Percentiles rank a stretch among this genome's conserved stretches.
Evolutionary conservation across 2,797 vertebrate species (phyloP).

Genomic region (Phaenicophaeus curvirostris): DNA sequence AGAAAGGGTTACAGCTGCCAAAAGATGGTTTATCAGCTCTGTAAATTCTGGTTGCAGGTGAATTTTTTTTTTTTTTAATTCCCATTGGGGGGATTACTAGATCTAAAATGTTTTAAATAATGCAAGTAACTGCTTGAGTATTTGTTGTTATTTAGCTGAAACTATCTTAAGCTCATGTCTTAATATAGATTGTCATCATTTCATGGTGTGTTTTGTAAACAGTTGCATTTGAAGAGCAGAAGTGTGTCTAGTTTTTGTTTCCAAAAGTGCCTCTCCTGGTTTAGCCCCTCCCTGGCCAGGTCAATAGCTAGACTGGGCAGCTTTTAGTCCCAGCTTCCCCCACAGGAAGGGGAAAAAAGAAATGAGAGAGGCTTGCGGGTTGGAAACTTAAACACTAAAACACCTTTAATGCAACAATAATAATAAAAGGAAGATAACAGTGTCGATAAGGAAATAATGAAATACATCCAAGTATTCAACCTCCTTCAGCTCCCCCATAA

Average conservation of each 20-base stretch:
- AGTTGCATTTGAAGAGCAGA: not conserved
- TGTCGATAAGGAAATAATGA: no score
- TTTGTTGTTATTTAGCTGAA: not conserved
- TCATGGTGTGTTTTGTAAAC: not conserved
- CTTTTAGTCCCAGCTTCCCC: no score
- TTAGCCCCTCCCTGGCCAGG: no score
- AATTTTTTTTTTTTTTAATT: not conserved
- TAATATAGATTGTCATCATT: not conserved
- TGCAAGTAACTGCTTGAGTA: not conserved
- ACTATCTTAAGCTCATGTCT: not conserved
- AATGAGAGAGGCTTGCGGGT: no score
- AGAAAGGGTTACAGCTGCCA: slow-evolving; percentile 26
- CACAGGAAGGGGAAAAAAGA: no score
- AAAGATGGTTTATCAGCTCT: slow-evolving; percentile 9
- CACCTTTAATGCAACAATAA: no score
- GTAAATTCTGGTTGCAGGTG: slow-evolving; percentile 6
- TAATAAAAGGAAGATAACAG: no score
- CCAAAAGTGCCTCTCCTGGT: not conserved
- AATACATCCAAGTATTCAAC: no score
- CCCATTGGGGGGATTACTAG: not conserved
- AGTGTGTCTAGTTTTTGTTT: not conserved
- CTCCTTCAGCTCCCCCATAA: no score
- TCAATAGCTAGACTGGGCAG: no score
- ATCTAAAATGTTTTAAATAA: not conserved
- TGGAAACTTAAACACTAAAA: no score